Conservation (phyloP, 2,888 invertebrate genomes). For the Drosophila nr. perissopoda region DNA sequence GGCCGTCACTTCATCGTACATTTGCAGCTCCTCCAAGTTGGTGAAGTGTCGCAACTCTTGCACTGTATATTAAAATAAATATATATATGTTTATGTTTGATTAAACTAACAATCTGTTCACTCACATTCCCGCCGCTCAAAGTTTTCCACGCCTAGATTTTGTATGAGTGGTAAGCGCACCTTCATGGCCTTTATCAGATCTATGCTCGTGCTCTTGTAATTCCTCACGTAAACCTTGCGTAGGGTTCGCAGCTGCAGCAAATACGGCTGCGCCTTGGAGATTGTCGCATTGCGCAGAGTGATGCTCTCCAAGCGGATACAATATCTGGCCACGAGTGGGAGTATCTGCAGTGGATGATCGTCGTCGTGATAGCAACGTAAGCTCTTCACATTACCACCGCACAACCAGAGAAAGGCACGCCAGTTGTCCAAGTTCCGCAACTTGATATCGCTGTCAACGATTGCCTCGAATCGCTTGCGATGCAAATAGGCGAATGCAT, state of each 20-base stretch:
- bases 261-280: slow-evolving; percentile 43
- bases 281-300: slow-evolving; percentile 62
- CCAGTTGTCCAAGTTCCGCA: slow-evolving; percentile 63
- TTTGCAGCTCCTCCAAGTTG: slow-evolving; percentile 51
- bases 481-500: slow-evolving; percentile 62
- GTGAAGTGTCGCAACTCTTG: slow-evolving; percentile 59
- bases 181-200: slow-evolving; percentile 52
- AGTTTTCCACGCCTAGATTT: slow-evolving; percentile 57
- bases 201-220: slow-evolving; percentile 65
- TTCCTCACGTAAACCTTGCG: slow-evolving; percentile 58
- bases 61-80: slow-evolving; percentile 29
- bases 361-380: slow-evolving; percentile 61
- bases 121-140: slow-evolving; percentile 63
- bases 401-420: slow-evolving; percentile 66
- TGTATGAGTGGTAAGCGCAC: slow-evolving; percentile 51
- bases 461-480: slow-evolving; percentile 52
- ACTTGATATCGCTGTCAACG: slow-evolving; percentile 56
- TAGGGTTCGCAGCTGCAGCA: slow-evolving; percentile 46
- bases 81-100: not conserved
- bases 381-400: slow-evolving; percentile 47
- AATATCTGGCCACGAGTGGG: slow-evolving; percentile 54
- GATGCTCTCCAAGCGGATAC: slow-evolving; percentile 54
- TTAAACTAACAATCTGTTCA: not conserved
- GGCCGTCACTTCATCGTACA: slow-evolving; percentile 62
- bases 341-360: slow-evolving; percentile 64